phyloP scores from a whole-genome alignment of 2,113 vertebrate species.

The Coptodon rendalli region DNA sequence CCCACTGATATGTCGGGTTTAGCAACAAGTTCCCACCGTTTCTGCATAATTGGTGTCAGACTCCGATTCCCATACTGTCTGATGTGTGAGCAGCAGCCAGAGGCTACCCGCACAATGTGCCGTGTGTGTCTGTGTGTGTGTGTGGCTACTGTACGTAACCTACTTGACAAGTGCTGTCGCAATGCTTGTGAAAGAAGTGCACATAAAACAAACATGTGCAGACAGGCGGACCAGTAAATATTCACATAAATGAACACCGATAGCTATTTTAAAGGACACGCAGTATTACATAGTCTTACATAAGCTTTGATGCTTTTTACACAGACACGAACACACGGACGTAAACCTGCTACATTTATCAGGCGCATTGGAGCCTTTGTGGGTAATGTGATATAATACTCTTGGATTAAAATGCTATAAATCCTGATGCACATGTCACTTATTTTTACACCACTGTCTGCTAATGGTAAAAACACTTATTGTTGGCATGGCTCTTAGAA shows the following conservation, averaged over 20 bases:
- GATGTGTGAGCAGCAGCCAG: conserved; percentile 48
- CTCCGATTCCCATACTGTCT: conserved; percentile 49
- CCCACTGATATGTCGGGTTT: conserved; percentile 44
- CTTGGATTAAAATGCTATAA: not conserved
- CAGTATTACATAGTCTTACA: not conserved
- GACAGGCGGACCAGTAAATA: not conserved
- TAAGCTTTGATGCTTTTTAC: not conserved
- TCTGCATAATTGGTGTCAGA: conserved; percentile 71
- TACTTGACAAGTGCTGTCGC: conserved; percentile 37
- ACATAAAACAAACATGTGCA: conserved; percentile 21
- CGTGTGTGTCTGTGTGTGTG: conserved; percentile 4
- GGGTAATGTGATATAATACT: not conserved
- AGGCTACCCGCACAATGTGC: conserved; percentile 29
- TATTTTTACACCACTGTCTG: not conserved
- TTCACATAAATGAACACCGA: not conserved
- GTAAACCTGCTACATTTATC: not conserved
- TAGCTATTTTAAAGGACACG: not conserved
- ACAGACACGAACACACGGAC: not conserved
- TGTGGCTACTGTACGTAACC: conserved; percentile 45
- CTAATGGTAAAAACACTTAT: not conserved
- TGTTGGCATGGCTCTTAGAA: not conserved
- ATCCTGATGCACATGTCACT: not conserved
- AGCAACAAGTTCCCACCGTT: conserved; percentile 48
- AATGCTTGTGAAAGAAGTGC: not conserved
- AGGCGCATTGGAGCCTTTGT: not conserved